Percentiles rank a stretch among this genome's conserved stretches.
Evolutionary conservation across 2,888 invertebrate species (phyloP).

Genomic region (Dorcus parallelipipedus): DNA sequence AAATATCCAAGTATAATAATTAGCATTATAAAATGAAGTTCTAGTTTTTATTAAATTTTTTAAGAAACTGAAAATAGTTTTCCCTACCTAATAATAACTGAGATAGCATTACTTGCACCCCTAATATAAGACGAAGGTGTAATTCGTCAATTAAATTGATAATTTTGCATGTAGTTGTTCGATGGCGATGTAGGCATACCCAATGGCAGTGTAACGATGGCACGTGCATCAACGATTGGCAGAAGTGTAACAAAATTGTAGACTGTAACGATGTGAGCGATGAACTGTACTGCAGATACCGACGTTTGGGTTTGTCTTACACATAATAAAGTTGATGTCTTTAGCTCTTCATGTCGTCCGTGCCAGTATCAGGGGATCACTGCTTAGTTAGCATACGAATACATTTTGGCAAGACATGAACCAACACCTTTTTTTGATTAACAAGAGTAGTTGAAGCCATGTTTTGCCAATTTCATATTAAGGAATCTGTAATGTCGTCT

Average conservation of each 20-base stretch:
- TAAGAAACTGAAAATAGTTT: no score
- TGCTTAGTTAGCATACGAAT: constrained; percentile 45
- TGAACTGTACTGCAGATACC: constrained; percentile 56
- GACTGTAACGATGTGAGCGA: constrained; percentile 66
- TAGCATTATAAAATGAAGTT: no score
- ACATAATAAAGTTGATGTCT: constrained; percentile 27
- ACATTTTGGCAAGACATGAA: no score
- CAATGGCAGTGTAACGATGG: constrained; percentile 57
- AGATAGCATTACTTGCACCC: no score
- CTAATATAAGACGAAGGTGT: no score
- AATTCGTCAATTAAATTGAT: constrained; percentile 9
- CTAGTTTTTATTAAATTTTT: no score
- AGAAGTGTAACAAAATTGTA: constrained; percentile 58
- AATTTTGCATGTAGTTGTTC: constrained; percentile 40
- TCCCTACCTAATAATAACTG: no score
- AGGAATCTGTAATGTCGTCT: no score
- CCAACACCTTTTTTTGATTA: no score
- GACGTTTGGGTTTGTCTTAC: constrained; percentile 47
- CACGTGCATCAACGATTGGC: constrained; percentile 57
- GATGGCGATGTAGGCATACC: constrained; percentile 40
- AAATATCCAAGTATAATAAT: no score
- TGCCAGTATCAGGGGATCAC: constrained; percentile 45
- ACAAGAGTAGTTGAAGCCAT: no score
- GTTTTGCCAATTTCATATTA: no score
- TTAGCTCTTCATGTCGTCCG: constrained; percentile 45